Conservation (phyloP, 2,113 vertebrate genomes). For the Percopsis transmontana region DNA sequence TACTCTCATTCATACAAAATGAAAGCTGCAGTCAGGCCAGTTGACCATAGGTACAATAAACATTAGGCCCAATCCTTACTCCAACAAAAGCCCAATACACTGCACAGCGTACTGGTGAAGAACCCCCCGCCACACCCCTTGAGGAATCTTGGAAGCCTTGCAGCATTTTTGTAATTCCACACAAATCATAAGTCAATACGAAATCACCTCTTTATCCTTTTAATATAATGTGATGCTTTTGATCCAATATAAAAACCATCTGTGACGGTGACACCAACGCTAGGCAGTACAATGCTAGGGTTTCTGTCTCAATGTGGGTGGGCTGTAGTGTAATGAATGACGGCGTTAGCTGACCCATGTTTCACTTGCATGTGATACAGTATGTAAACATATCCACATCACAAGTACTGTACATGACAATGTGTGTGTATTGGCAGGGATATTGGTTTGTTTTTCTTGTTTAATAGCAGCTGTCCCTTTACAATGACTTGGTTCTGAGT, state of each 20-base stretch:
- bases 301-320: neutral
- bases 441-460: conserved; percentile 30
- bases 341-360: conserved; percentile 15
- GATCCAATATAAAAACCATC: conserved; percentile 9
- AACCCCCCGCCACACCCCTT: conserved; percentile 11
- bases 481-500: conserved; percentile 50
- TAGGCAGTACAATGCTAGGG: neutral
- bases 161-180: neutral
- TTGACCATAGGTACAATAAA: conserved; percentile 35
- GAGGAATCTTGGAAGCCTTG: neutral
- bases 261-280: neutral
- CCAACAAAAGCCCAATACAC: conserved; percentile 13
- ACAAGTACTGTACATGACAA: conserved; percentile 21
- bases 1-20: conserved; percentile 67
- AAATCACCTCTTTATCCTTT: conserved; percentile 39
- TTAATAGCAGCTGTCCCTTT: conserved; percentile 45
- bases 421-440: conserved; percentile 30
- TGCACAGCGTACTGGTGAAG: conserved; percentile 30
- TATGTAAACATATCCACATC: conserved; percentile 7
- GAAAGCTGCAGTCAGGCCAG: conserved; percentile 37
- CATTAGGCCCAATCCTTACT: conserved; percentile 37
- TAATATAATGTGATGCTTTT: neutral
- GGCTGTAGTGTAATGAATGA: neutral
- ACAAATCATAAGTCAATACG: neutral
- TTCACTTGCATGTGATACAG: neutral